phyloP scores from a whole-genome alignment of 2,113 vertebrate species.

The Glaucidium brasilianum region DNA sequence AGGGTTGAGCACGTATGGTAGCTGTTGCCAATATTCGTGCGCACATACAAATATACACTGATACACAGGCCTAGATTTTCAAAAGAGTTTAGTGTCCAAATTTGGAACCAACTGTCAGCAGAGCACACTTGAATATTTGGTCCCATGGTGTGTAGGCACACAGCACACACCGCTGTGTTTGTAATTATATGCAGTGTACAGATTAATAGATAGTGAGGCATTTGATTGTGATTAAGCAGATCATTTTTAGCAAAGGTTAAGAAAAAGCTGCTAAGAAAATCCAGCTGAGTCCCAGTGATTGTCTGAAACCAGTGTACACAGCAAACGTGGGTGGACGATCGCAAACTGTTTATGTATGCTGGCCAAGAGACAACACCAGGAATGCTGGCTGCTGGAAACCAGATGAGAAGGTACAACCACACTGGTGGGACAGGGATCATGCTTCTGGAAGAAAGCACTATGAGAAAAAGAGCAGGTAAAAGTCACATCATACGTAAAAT shows the following conservation, averaged over 20 bases:
- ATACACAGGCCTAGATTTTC: background rate
- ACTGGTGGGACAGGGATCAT: background rate
- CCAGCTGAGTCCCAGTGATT: constrained; percentile 35
- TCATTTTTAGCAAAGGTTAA: constrained; percentile 54
- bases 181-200: background rate
- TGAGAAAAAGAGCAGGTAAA: background rate
- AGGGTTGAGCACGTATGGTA: background rate
- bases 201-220: constrained; percentile 26
- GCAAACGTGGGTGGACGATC: constrained; percentile 57
- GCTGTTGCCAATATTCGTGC: background rate
- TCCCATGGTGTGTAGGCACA: accelerated
- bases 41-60: background rate
- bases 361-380: constrained; percentile 38
- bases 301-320: constrained; percentile 40
- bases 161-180: background rate
- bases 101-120: background rate
- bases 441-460: background rate
- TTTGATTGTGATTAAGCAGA: constrained; percentile 49
- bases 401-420: constrained; percentile 59
- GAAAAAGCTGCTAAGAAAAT: constrained; percentile 47
- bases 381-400: constrained; percentile 68
- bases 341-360: constrained; percentile 58
- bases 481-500: background rate
- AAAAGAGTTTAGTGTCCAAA: background rate
- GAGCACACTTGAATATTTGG: background rate